A percentile compares a stretch with the other conserved stretches of the same genome.
These are phyloP conservation scores for Hypotaenidia okinawae DNA, from an alignment of 2,797 vertebrate genomes.

Conservation along the genomic window DNA sequence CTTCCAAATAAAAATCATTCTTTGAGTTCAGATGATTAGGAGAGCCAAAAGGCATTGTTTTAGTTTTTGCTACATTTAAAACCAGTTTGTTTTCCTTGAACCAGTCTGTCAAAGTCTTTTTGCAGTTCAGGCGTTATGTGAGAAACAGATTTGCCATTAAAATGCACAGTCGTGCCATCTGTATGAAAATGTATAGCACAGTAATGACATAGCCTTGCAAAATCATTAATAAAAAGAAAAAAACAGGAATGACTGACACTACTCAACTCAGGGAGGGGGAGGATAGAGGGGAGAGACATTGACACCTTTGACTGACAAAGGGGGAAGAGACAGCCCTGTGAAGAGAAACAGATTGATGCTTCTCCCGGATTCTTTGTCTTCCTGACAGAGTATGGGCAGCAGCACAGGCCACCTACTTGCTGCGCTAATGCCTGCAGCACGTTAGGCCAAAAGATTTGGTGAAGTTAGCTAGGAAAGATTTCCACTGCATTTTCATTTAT, in stretches of 20 bases:
- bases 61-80: conserved; percentile 86
- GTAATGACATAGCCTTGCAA: conserved; percentile 84
- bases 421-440: conserved; percentile 49
- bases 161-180: conserved; percentile 87
- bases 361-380: conserved; percentile 76
- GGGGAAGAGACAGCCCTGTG: conserved; percentile 79
- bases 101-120: conserved; percentile 88
- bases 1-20: conserved; percentile 76
- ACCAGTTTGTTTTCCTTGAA: conserved; percentile 87
- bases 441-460: conserved; percentile 65
- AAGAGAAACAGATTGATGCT: conserved; percentile 82
- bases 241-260: conserved; percentile 83
- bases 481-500: not conserved
- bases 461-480: conserved; percentile 50
- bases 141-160: conserved; percentile 88
- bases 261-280: conserved; percentile 74
- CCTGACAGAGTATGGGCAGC: conserved; percentile 74
- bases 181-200: conserved; percentile 84
- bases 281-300: conserved; percentile 75
- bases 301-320: conserved; percentile 78
- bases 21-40: conserved; percentile 80
- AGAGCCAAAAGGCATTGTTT: conserved; percentile 86
- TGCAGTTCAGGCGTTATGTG: conserved; percentile 87
- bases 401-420: conserved; percentile 73
- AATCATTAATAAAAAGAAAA: conserved; percentile 85